Evolutionary conservation across 2,797 vertebrate genomes (phyloP).

Genomic region (Discoglossus pictus): DNA sequence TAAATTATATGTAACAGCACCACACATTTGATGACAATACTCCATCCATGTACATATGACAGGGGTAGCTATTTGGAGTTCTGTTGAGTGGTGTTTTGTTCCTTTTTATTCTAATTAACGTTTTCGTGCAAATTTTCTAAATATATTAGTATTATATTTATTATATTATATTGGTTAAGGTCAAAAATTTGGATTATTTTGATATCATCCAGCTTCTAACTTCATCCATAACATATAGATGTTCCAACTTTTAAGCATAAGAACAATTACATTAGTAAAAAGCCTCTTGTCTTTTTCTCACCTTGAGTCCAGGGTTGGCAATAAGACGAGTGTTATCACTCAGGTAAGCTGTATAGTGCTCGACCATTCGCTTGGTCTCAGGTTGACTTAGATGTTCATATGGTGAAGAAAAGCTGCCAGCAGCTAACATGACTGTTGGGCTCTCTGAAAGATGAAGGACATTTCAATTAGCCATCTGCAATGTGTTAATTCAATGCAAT

Average conservation of each 20-base stretch:
- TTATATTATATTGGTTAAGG: too few relatives aligned
- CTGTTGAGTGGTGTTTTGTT: too few relatives aligned
- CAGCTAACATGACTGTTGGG: constrained; percentile 95
- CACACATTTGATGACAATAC: too few relatives aligned
- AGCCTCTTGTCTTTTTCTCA: constrained; percentile 53
- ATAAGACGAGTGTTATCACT: constrained; percentile 98
- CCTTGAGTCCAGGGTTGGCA: constrained; percentile 96
- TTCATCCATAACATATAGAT: too few relatives aligned
- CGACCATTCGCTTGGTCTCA: constrained; percentile 98
- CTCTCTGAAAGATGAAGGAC: constrained; percentile 75
- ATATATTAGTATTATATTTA: too few relatives aligned
- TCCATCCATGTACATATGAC: too few relatives aligned
- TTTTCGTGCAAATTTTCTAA: too few relatives aligned
- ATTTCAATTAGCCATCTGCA: fast-evolving
- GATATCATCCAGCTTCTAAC: too few relatives aligned
- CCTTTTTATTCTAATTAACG: too few relatives aligned
- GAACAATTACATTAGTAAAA: neutral
- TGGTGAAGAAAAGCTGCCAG: constrained; percentile 95
- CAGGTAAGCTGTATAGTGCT: constrained; percentile 97
- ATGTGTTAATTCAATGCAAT: neutral
- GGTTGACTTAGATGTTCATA: constrained; percentile 97
- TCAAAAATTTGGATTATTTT: too few relatives aligned
- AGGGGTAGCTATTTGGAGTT: too few relatives aligned
- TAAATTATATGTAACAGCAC: neutral
- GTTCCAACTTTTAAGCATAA: too few relatives aligned